phyloP scores from a whole-genome alignment of 2,888 invertebrate species.

The Phortica magna region DNA sequence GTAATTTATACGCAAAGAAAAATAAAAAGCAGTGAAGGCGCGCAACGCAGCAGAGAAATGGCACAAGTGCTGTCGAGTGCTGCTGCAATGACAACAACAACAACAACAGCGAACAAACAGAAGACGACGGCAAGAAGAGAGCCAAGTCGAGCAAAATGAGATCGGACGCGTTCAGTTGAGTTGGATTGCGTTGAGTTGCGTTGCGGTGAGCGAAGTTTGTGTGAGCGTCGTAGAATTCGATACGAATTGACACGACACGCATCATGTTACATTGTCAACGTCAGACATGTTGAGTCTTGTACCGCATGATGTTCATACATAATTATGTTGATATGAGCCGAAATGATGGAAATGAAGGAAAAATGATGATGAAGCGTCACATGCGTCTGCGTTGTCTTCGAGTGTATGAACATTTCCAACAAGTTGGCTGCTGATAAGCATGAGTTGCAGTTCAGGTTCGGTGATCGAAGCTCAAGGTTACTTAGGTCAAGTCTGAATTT shows the following conservation, averaged over 20 bases:
- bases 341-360: too few species aligned
- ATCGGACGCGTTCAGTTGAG: background rate
- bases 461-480: too few species aligned
- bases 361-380: too few species aligned
- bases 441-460: too few species aligned
- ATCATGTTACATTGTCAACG: background rate
- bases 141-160: background rate
- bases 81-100: background rate
- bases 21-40: background rate
- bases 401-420: too few species aligned
- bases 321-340: background rate
- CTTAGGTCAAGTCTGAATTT: too few species aligned
- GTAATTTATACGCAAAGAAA: background rate
- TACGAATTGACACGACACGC: background rate
- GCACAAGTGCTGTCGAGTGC: background rate
- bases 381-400: too few species aligned
- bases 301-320: background rate
- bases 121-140: background rate
- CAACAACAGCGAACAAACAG: background rate
- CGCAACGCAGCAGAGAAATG: background rate
- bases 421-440: too few species aligned
- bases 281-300: conserved; percentile 5
- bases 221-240: background rate
- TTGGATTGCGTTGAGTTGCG: background rate
- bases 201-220: background rate